Base-by-base conservation (phyloP, 2,113 vertebrate species). In the Gambusia affinis region DNA sequence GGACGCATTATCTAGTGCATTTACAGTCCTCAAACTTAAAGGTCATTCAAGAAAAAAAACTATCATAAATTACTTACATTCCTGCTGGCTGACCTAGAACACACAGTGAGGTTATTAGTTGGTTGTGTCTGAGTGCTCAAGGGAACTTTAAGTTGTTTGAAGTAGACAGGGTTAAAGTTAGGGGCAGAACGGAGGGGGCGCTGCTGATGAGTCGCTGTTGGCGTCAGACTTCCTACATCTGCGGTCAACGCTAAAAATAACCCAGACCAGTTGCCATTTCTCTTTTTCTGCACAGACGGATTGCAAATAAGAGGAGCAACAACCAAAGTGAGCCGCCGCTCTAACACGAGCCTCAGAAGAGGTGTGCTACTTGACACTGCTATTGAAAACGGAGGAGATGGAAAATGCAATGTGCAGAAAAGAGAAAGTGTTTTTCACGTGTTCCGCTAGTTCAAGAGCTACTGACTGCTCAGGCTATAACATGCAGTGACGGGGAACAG, bases 21-120 rank as follows among this genome's bases (percentile, higher is more conserved):
- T 61, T 65, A n/a, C 24, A 69, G 42, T 8, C 42, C 33, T 68
- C 24, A n/a, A 12, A 68, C 17, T 30, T 42, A 69, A 72, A 70
- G 64, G 14, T 28, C 47, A 60, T 19, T 69, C 5, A 14, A 12
- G 31, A 61, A 31, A 33, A 62, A 42, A 63, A 68, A 8, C 47
- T 29, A 30, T 69, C 8, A 51, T 54, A 29, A 47, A 19, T 27
- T 15, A 54, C 44, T 67, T 4, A 35, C n/a, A 30, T 30, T 27
- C 27, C 17, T 30, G 10, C 31, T 27, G 27, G 37, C n/a, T 65
- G 47, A 31, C 22, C 12, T 27, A 29, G 19, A 24, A n/a, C 27
- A 17, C 8, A 39, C 24, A 29, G 24, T 24, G 17, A 37, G 70
- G 70, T 62, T 62, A 17, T 28, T n/a, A 29, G 29, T 71, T 64